A percentile compares a stretch with the other conserved stretches of the same genome.
phyloP scores from a whole-genome alignment of 2,888 invertebrate species.

The Erebia ligea region DNA sequence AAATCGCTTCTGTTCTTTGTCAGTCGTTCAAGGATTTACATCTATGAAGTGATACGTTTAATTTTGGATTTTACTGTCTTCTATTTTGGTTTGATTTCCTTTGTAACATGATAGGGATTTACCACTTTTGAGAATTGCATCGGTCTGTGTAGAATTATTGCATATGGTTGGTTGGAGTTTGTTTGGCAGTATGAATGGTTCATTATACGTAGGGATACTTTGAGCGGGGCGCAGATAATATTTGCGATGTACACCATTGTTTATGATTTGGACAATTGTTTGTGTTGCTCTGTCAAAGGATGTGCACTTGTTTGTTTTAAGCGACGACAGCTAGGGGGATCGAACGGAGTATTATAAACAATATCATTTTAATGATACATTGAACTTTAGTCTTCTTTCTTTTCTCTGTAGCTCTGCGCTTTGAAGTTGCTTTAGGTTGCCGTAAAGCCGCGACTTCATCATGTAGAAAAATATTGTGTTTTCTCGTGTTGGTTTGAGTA shows the following conservation, averaged over 20 bases:
- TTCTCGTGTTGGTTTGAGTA: slow-evolving; percentile 44
- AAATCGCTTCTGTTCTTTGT: slow-evolving; percentile 82
- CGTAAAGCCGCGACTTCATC: slow-evolving; percentile 28
- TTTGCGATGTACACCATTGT: slow-evolving; percentile 82
- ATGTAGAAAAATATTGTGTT: slow-evolving; percentile 39
- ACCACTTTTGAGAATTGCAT: slow-evolving; percentile 56
- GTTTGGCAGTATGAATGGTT: slow-evolving; percentile 82
- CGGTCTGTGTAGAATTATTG: slow-evolving; percentile 75
- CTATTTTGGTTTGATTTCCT: slow-evolving; percentile 74
- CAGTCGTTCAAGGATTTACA: slow-evolving; percentile 77
- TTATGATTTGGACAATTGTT: slow-evolving; percentile 82
- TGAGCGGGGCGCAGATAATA: slow-evolving; percentile 72
- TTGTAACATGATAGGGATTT: slow-evolving; percentile 70
- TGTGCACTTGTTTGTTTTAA: slow-evolving; percentile 78
- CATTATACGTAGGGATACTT: slow-evolving; percentile 79
- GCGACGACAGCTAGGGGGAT: slow-evolving; percentile 54
- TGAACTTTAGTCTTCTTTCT: slow-evolving; percentile 28
- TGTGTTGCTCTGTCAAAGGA: slow-evolving; percentile 80
- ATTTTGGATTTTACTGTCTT: slow-evolving; percentile 75
- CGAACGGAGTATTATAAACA: slow-evolving; percentile 54
- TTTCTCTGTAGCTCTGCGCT: slow-evolving; percentile 22
- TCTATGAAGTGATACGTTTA: slow-evolving; percentile 70
- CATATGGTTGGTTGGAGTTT: slow-evolving; percentile 82
- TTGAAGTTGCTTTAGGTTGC: slow-evolving; percentile 22
- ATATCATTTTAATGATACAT: slow-evolving; percentile 41